phyloP scores from a whole-genome alignment of 2,113 vertebrate genomes.

The Sialia sialis region DNA sequence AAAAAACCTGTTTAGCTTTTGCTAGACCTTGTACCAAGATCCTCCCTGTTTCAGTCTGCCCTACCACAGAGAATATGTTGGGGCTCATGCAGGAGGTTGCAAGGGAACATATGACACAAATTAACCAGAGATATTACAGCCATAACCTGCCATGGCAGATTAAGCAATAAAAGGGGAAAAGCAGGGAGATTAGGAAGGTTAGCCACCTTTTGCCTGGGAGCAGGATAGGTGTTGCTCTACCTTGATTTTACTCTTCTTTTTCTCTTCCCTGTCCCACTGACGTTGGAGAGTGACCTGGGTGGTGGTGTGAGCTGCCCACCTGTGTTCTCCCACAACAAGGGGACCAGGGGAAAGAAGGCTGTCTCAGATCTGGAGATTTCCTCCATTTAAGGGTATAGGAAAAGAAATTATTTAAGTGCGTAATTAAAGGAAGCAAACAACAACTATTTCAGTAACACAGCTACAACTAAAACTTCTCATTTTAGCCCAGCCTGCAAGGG shows the following conservation, averaged over 20 bases:
- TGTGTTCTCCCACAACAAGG: accelerated
- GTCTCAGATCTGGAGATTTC: not conserved
- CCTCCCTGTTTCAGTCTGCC: not conserved
- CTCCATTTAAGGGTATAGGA: not conserved
- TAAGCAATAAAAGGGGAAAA: not conserved
- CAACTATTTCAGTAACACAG: not conserved
- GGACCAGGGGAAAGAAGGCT: not conserved
- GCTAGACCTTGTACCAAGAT: not conserved
- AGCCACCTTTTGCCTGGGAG: not conserved
- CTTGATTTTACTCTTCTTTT: not conserved
- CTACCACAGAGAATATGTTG: accelerated
- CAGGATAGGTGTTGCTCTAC: accelerated
- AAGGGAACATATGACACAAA: not conserved
- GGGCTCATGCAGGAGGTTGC: accelerated
- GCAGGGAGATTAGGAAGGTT: not conserved
- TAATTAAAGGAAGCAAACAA: not conserved
- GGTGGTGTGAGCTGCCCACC: not conserved
- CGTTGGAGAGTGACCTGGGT: accelerated
- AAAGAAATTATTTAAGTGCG: not conserved
- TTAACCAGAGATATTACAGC: not conserved
- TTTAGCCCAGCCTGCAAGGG: not conserved
- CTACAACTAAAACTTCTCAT: not conserved
- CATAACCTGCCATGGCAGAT: not conserved
- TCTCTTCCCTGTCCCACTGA: not conserved
- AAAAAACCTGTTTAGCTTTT: not conserved